phyloP scores from a whole-genome alignment of 2,113 vertebrate species.

The Agapornis roseicollis region DNA sequence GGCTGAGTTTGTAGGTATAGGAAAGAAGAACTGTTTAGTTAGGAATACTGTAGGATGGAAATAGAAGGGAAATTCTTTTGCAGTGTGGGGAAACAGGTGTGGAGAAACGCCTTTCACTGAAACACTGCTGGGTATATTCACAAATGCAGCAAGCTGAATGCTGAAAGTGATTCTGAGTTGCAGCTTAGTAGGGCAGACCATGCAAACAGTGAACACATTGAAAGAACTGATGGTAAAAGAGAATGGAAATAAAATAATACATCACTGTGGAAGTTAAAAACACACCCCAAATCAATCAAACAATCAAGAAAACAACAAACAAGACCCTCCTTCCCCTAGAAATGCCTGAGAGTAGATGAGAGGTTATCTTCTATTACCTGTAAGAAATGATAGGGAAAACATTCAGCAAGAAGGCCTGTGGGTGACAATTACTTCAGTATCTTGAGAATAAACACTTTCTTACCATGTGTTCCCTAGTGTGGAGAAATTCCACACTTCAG shows the following conservation, averaged over 20 bases:
- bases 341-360: background rate
- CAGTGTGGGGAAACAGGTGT: fast-evolving
- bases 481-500: background rate
- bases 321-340: background rate
- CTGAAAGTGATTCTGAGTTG: background rate
- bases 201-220: background rate
- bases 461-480: background rate
- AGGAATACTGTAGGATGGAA: background rate
- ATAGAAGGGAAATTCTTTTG: background rate
- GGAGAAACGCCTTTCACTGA: background rate
- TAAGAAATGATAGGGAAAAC: background rate
- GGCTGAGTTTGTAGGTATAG: background rate
- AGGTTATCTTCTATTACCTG: background rate
- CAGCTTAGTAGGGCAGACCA: background rate
- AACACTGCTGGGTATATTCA: background rate
- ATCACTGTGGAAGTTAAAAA: background rate
- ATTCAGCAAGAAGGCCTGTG: background rate
- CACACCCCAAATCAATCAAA: background rate
- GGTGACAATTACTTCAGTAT: background rate
- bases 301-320: background rate
- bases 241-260: background rate
- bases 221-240: background rate
- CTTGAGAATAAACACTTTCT: background rate
- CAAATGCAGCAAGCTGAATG: background rate
- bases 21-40: background rate